Conservation (phyloP, 2,888 invertebrate species). For the Mythimna albipuncta region DNA sequence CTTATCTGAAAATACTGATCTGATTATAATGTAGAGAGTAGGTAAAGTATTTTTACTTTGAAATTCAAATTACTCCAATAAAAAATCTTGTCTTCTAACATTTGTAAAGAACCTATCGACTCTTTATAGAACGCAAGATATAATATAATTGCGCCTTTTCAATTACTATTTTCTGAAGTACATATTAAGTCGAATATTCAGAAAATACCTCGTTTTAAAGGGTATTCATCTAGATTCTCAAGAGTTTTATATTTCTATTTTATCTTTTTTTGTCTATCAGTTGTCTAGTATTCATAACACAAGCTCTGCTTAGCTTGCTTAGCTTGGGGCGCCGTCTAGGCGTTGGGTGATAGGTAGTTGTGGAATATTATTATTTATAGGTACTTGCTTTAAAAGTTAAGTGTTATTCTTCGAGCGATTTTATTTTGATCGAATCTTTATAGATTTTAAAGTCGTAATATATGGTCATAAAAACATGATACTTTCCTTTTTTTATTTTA, state of each 20-base stretch:
- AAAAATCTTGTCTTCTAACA: not conserved
- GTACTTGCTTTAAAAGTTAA: not conserved
- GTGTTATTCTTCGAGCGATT: not conserved
- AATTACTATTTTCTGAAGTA: constrained; percentile 9
- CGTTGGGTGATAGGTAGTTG: too few relatives aligned
- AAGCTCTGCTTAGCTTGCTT: too few relatives aligned
- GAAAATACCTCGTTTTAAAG: not conserved
- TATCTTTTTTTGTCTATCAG: too few relatives aligned
- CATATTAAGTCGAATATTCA: not conserved
- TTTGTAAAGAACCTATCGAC: not conserved
- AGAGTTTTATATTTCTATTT: not conserved
- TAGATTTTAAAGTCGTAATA: not conserved
- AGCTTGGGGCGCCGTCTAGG: too few relatives aligned
- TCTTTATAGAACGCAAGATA: not conserved
- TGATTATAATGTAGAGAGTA: too few relatives aligned
- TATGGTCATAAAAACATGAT: too few relatives aligned
- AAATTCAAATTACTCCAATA: not conserved
- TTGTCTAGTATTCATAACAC: too few relatives aligned
- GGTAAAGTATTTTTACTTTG: not conserved
- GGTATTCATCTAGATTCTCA: not conserved
- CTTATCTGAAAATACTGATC: too few relatives aligned
- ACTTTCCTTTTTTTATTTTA: too few relatives aligned
- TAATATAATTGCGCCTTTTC: constrained; percentile 4
- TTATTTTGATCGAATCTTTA: constrained; percentile 3
- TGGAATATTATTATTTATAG: not conserved